Percentiles rank a stretch among this genome's conserved stretches.
phyloP scores from a whole-genome alignment of 2,888 invertebrate genomes.

The Mimachlamys varia region DNA sequence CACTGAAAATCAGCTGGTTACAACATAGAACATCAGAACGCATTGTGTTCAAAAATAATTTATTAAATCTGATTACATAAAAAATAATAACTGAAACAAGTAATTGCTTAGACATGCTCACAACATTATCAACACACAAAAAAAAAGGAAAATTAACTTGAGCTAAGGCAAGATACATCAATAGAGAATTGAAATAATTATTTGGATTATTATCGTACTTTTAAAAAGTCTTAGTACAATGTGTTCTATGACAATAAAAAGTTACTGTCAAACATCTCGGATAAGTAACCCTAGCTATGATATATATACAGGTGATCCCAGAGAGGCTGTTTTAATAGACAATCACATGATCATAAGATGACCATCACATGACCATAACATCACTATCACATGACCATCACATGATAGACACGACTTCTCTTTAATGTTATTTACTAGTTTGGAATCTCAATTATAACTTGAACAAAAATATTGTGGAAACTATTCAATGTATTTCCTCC shows the following conservation, averaged over 20 bases:
- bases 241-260: background rate
- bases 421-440: no score
- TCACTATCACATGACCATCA: no score
- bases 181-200: background rate
- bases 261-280: no score
- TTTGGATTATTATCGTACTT: background rate
- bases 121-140: background rate
- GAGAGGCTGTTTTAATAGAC: no score
- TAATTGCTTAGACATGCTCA: background rate
- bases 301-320: no score
- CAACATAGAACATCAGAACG: background rate
- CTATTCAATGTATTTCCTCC: no score
- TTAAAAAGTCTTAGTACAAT: background rate
- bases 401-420: no score
- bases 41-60: conserved; percentile 34
- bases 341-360: no score
- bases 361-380: no score
- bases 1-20: background rate
- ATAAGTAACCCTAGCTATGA: no score
- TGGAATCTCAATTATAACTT: no score
- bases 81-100: background rate
- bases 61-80: conserved; percentile 31
- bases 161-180: background rate
- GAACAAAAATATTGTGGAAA: no score
- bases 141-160: background rate